phyloP scores from a whole-genome alignment of 2,888 invertebrate genomes.

The Sarcophaga carnaria region DNA sequence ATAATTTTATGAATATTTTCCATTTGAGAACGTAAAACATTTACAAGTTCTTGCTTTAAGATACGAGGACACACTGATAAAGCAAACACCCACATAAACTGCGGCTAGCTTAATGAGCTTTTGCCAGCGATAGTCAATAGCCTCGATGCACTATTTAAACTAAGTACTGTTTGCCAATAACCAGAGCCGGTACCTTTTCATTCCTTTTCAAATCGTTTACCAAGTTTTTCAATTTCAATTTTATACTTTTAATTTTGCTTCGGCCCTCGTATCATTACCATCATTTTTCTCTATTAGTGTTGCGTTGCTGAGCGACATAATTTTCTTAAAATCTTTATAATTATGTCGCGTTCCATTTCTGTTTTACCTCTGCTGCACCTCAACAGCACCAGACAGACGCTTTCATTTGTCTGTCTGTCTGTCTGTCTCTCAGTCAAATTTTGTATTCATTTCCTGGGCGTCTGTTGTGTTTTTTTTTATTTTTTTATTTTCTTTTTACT shows the following conservation, averaged over 20 bases:
- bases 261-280: background rate
- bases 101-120: no score
- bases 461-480: background rate
- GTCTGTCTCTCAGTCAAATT: background rate
- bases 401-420: conserved; percentile 12
- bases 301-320: conserved; percentile 54
- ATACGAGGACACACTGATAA: no score
- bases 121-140: no score
- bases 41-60: conserved; percentile 19
- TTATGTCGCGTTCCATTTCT: conserved; percentile 39
- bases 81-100: no score
- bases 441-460: conserved; percentile 2
- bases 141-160: no score
- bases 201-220: no score
- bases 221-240: background rate
- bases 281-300: conserved; percentile 23
- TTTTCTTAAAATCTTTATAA: conserved; percentile 59
- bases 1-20: conserved; percentile 48
- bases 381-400: conserved; percentile 4
- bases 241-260: background rate
- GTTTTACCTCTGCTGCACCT: background rate
- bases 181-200: no score
- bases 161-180: no score
- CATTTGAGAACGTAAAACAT: conserved; percentile 50
- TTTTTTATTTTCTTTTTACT: conserved; percentile 6